phyloP scores from a whole-genome alignment of 2,888 invertebrate genomes.

The Drosophila nigricruria region DNA sequence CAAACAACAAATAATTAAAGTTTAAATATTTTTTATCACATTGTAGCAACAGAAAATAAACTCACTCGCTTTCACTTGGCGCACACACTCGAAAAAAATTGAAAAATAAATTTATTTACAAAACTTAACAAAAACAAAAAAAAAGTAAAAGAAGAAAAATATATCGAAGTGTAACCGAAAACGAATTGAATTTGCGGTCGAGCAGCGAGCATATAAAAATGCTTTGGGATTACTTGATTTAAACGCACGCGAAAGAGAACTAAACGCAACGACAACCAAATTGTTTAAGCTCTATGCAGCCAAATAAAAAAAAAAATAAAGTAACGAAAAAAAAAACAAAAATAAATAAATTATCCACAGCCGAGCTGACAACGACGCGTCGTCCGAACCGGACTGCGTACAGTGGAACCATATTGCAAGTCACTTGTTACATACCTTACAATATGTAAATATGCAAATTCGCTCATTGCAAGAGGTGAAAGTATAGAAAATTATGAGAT shows the following conservation, averaged over 20 bases:
- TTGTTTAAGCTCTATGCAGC: conserved; percentile 63
- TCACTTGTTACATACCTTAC: background rate
- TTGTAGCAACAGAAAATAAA: conserved; percentile 17
- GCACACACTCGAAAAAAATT: conserved; percentile 49
- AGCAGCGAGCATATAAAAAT: conserved; percentile 19
- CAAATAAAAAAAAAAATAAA: conserved; percentile 30
- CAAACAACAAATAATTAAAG: conserved; percentile 1
- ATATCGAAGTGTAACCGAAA: conserved; percentile 12
- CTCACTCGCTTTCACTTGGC: conserved; percentile 64
- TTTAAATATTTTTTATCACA: conserved; percentile 1
- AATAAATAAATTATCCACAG: conserved; percentile 20
- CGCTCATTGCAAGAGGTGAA: too few species aligned
- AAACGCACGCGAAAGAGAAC: conserved; percentile 70
- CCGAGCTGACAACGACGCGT: conserved; percentile 23
- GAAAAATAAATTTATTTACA: conserved; percentile 12
- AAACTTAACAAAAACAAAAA: conserved; percentile 13
- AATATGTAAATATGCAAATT: background rate
- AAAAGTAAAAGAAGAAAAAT: background rate
- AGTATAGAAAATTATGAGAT: background rate
- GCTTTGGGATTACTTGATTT: conserved; percentile 62
- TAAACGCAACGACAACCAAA: conserved; percentile 58
- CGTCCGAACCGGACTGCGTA: conserved; percentile 32
- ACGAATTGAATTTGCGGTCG: conserved; percentile 15
- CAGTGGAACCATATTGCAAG: conserved; percentile 27
- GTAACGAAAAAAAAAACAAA: conserved; percentile 22